These are phyloP conservation scores for Amblyjoppa fuscipennis DNA, from an alignment of 2,888 invertebrate species.

Conservation along the genomic window DNA sequence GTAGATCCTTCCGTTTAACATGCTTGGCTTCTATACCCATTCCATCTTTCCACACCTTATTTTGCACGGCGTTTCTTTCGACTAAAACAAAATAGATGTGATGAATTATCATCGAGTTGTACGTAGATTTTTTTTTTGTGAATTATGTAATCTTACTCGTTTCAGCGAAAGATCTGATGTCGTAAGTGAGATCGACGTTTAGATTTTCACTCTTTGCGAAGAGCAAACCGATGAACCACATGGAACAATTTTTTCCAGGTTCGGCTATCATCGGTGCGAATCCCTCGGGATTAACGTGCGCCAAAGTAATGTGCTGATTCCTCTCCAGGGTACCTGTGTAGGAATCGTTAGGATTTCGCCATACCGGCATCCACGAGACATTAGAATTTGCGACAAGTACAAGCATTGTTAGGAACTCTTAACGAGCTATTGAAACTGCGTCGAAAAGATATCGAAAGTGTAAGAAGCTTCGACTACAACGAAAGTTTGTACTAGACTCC, in stretches of 20 bases:
- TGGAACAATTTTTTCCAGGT: slow-evolving; percentile 89
- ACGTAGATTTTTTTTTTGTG: background rate
- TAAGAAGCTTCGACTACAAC: slow-evolving; percentile 9
- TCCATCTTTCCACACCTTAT: slow-evolving; percentile 89
- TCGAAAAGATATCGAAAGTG: slow-evolving; percentile 14
- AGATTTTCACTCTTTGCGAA: slow-evolving; percentile 95
- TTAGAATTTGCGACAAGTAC: slow-evolving; percentile 55
- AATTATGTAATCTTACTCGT: slow-evolving; percentile 88
- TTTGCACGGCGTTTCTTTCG: slow-evolving; percentile 88
- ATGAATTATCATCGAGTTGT: background rate
- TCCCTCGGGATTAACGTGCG: slow-evolving; percentile 98
- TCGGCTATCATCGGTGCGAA: slow-evolving; percentile 88
- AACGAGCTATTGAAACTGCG: slow-evolving; percentile 30
- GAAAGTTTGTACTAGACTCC: slow-evolving; percentile 2
- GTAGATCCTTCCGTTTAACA: slow-evolving; percentile 92
- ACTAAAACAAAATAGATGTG: slow-evolving; percentile 82
- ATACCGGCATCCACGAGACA: slow-evolving; percentile 74
- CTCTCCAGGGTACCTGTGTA: slow-evolving; percentile 93
- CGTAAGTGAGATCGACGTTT: slow-evolving; percentile 97
- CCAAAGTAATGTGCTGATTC: slow-evolving; percentile 95
- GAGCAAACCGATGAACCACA: slow-evolving; percentile 99
- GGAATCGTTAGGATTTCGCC: slow-evolving; percentile 75
- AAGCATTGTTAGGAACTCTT: slow-evolving; percentile 31
- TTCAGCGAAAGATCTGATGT: slow-evolving; percentile 96
- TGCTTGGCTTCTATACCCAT: slow-evolving; percentile 95